These are phyloP conservation scores for Astreopora myriophthalma DNA, from an alignment of 64 coral and sea anemone genomes.

Conservation along the genomic window DNA sequence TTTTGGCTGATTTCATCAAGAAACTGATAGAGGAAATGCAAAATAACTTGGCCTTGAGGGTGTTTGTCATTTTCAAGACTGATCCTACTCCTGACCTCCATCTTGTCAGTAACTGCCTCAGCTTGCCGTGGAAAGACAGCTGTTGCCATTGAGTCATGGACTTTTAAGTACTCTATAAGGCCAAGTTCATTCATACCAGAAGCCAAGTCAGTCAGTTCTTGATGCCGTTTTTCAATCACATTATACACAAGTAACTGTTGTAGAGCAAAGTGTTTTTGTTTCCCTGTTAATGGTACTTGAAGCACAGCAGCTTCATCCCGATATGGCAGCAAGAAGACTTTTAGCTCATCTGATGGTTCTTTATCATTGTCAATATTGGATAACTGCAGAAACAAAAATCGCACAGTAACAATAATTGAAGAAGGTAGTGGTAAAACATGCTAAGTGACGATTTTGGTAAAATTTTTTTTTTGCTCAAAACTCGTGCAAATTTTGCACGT, in stretches of 20 bases:
- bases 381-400: conserved; percentile 28
- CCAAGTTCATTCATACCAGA: conserved; percentile 49
- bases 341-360: neutral
- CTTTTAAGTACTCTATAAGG: conserved; percentile 17
- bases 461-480: no score
- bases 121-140: neutral
- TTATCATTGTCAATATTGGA: conserved; percentile 1
- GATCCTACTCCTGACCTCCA: neutral
- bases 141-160: neutral
- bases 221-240: neutral
- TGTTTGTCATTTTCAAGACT: no score
- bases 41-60: conserved; percentile 2
- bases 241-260: conserved; percentile 14
- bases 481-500: no score
- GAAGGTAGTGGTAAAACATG: no score
- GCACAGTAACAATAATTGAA: neutral
- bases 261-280: conserved; percentile 13
- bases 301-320: conserved; percentile 54
- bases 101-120: neutral
- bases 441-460: no score
- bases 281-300: conserved; percentile 12
- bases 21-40: neutral
- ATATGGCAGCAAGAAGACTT: conserved; percentile 21
- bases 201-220: neutral
- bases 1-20: conserved; percentile 18